These are phyloP conservation scores for Tryphoninae sp. DNA, from an alignment of 2,888 invertebrate species.

Conservation along the genomic window DNA sequence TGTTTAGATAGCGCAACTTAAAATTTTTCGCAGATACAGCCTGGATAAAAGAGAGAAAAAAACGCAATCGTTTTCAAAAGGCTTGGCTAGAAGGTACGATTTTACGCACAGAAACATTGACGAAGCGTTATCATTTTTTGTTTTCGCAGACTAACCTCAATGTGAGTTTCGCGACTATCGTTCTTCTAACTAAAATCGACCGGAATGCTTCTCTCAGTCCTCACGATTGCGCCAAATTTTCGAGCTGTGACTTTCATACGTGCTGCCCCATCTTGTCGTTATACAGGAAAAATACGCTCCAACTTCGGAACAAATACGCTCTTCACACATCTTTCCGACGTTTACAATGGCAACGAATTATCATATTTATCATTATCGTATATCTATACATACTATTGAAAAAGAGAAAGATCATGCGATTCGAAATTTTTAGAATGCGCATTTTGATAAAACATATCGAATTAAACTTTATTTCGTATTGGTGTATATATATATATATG, in stretches of 20 bases:
- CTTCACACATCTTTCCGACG: background rate
- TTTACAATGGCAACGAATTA: constrained; percentile 7
- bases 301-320: background rate
- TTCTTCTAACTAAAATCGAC: too few relatives aligned
- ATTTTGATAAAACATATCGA: constrained; percentile 46
- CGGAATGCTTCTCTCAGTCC: background rate
- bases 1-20: constrained; percentile 37
- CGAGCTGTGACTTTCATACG: background rate
- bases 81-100: constrained; percentile 61
- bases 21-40: constrained; percentile 52
- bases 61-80: constrained; percentile 41
- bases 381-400: background rate
- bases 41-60: constrained; percentile 26
- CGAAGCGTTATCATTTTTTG: constrained; percentile 19
- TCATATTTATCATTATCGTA: background rate
- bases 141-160: constrained; percentile 9
- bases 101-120: constrained; percentile 46
- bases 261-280: background rate
- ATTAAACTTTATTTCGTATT: constrained; percentile 55
- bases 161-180: too few relatives aligned
- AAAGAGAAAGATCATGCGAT: constrained; percentile 40
- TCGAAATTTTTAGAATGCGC: constrained; percentile 54
- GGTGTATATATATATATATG: constrained; percentile 26
- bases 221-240: background rate
- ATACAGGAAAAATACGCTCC: background rate